Evolutionary conservation across 1,140 invertebrate genomes (phyloP), one percentile per base, ranked within the genome.

Genomic region (Heliconius nattereri): DNA sequence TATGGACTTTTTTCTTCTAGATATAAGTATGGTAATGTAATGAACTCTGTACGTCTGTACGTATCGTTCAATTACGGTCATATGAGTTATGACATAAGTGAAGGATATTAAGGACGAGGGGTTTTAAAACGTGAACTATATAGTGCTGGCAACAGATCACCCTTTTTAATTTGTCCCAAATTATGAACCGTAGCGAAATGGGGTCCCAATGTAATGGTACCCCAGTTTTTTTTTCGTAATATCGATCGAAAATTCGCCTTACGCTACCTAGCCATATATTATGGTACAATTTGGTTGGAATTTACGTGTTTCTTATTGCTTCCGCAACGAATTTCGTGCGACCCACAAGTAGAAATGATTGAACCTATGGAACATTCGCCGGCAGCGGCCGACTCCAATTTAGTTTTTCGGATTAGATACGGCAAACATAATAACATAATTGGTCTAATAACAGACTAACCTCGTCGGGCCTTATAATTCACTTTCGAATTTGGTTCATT

Each of bases 381-480:
- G 92, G 91, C 91, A 93, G 93, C 92, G 91, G 87, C 88, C 87
- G 83, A 91, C 90, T 94, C 92, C 93, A 94, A 94, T 94, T 94
- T 94, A 90, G 88, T 94, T 94, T 94, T 94, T 93, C 88, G 91
- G 90, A 94, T 94, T 94, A 94, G 93, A 94, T 91, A 94, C 92
- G 91, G 90, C 91, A 88, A 90, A 94, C 91, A 94, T 94, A 94
- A 94, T 93, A 94, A 94, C 93, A 94, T 93, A 94, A 94, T 94
- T 94, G 93, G 84, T 94, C 89, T 94, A 94, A 94, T 94, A 94
- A 93, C 91, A 94, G 90, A 84, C 89, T 85, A 88, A 86, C 86
- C 91, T 86, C 87, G 89, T 89, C 89, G 91, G 92, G 89, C 93
- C 93, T 92, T 93, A 94, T 91, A 94, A 94, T 93, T 93, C 92